Evolutionary conservation across 2,888 invertebrate genomes (phyloP).

Genomic region (Dolomedes plantarius): DNA sequence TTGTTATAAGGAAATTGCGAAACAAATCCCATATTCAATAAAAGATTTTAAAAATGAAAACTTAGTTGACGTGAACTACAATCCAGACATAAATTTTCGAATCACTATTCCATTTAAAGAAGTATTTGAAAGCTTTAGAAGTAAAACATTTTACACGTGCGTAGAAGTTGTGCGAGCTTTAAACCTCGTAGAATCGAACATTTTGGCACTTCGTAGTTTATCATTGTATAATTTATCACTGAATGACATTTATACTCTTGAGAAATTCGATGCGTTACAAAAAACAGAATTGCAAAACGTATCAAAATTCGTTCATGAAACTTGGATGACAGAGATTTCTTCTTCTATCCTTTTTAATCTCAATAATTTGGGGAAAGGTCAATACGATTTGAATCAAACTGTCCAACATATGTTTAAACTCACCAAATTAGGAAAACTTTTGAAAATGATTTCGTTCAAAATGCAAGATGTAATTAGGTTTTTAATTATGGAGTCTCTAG

Average conservation of each 20-base stretch:
- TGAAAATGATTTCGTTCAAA: slow-evolving; percentile 35
- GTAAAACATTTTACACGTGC: slow-evolving; percentile 17
- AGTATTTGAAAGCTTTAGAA: slow-evolving; percentile 31
- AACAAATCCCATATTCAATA: slow-evolving; percentile 32
- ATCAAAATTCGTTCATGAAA: slow-evolving; percentile 20
- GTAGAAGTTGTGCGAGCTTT: slow-evolving; percentile 32
- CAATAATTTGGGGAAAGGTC: not conserved
- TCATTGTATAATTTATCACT: slow-evolving; percentile 13
- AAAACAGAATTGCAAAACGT: slow-evolving; percentile 1
- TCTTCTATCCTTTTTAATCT: slow-evolving; percentile 21
- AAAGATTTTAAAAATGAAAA: slow-evolving; percentile 25
- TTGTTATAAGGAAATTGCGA: slow-evolving; percentile 23
- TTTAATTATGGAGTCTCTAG: slow-evolving; percentile 22
- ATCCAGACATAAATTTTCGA: not conserved
- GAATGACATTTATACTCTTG: not conserved
- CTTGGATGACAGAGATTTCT: slow-evolving; percentile 19
- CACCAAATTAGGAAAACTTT: slow-evolving; percentile 53
- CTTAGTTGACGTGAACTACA: not conserved
- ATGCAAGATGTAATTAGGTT: slow-evolving; percentile 56
- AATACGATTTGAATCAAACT: slow-evolving; percentile 51
- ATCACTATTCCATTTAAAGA: slow-evolving; percentile 33
- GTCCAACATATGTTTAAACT: slow-evolving; percentile 28
- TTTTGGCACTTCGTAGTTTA: slow-evolving; percentile 12
- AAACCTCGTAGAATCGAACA: slow-evolving; percentile 17
- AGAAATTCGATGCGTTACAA: slow-evolving; percentile 45